These are phyloP conservation scores for Prionailurus bengalensis DNA, from an alignment of 2,113 vertebrate species.

Conservation along the genomic window DNA sequence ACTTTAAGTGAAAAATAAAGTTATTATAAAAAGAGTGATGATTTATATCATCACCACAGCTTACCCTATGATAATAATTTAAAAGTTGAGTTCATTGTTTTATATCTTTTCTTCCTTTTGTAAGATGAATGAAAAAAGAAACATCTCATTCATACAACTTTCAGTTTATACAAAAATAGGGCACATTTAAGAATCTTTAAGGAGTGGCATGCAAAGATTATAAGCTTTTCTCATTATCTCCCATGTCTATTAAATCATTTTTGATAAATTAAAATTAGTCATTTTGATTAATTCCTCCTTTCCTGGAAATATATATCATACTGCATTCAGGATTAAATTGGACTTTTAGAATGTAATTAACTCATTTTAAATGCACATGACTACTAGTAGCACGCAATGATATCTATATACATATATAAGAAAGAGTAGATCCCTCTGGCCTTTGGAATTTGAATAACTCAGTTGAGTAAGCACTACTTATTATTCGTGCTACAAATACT, in stretches of 20 bases:
- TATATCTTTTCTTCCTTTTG: not conserved
- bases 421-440: conserved; percentile 7
- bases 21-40: not conserved
- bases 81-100: not conserved
- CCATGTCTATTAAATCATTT: conserved; percentile 60
- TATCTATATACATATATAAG: conserved; percentile 41
- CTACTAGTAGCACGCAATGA: conserved; percentile 44
- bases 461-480: not conserved
- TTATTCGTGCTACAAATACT: conserved; percentile 15
- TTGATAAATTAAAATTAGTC: conserved; percentile 71
- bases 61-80: not conserved
- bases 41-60: not conserved
- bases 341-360: conserved; percentile 73
- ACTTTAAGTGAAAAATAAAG: not conserved
- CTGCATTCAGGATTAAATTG: conserved; percentile 64
- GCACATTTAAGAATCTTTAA: conserved; percentile 28
- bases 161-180: conserved; percentile 39
- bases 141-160: not conserved
- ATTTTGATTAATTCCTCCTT: conserved; percentile 61
- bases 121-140: not conserved
- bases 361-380: conserved; percentile 51
- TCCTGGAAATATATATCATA: conserved; percentile 60
- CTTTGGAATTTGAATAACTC: conserved; percentile 44
- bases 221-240: conserved; percentile 53
- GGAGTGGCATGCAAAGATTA: not conserved